These are phyloP conservation scores for Gymnocephalus cernua DNA, from an alignment of 2,113 vertebrate genomes.

Conservation along the genomic window DNA sequence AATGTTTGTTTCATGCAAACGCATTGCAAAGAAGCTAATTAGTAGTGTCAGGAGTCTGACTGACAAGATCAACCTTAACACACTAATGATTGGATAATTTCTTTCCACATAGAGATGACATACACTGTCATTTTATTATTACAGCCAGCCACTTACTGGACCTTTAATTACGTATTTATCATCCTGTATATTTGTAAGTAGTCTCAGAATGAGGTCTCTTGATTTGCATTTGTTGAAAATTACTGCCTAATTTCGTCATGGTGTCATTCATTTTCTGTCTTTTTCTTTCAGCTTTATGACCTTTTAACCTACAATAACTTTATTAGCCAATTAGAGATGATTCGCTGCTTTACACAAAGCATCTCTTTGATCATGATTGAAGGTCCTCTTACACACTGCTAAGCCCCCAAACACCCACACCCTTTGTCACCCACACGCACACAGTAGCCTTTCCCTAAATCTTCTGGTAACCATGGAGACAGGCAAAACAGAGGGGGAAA, in stretches of 20 bases:
- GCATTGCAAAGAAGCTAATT: background rate
- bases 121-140: background rate
- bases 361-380: constrained; percentile 16
- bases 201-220: constrained; percentile 4
- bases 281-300: constrained; percentile 14
- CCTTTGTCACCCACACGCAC: background rate
- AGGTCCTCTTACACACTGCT: background rate
- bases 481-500: constrained; percentile 34
- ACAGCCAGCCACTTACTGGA: background rate
- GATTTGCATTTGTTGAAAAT: constrained; percentile 7
- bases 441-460: constrained; percentile 30
- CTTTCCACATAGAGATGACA: background rate
- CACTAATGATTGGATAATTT: constrained; percentile 3
- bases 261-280: constrained; percentile 15
- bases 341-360: constrained; percentile 5
- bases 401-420: constrained; percentile 1
- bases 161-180: constrained; percentile 10
- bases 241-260: background rate
- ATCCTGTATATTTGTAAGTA: background rate
- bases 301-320: constrained; percentile 16
- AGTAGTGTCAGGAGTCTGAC: background rate
- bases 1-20: background rate
- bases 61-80: background rate
- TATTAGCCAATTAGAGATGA: constrained; percentile 3
- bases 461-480: constrained; percentile 55